Evolutionary conservation across 2,888 invertebrate species (phyloP).

Genomic region (Exocentrus adspersus): DNA sequence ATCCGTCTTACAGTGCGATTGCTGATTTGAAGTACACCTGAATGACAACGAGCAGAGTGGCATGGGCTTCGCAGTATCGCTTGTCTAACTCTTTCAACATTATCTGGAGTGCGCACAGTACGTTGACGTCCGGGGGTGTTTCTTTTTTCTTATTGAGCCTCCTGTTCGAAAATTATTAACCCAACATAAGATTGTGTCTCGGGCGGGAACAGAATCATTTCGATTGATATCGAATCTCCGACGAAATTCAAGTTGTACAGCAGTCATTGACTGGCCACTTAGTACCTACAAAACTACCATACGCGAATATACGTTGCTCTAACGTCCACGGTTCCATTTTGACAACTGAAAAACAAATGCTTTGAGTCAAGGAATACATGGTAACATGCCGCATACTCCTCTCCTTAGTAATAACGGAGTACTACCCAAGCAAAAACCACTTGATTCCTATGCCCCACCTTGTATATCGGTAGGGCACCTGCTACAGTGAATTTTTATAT

Average conservation of each 20-base stretch:
- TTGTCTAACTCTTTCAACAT: constrained; percentile 13
- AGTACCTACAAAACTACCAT: constrained; percentile 22
- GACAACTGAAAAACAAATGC: constrained; percentile 31
- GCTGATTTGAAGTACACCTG: constrained; percentile 10
- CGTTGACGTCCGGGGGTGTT: neutral
- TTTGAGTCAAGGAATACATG: constrained; percentile 24
- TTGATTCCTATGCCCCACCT: constrained; percentile 29
- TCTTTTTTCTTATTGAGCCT: neutral
- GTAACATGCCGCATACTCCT: constrained; percentile 7
- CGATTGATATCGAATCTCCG: constrained; percentile 19
- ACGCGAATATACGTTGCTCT: constrained; percentile 25
- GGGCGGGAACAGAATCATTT: constrained; percentile 4
- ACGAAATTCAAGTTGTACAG: constrained; percentile 16
- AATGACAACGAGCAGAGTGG: constrained; percentile 13
- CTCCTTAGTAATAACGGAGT: constrained; percentile 15
- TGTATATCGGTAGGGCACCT: constrained; percentile 9
- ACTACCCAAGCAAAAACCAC: constrained; percentile 29
- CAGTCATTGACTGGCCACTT: constrained; percentile 25
- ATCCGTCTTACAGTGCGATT: constrained; percentile 16
- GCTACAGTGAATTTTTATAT: too few species aligned
- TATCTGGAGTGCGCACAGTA: constrained; percentile 16
- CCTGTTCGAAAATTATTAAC: neutral
- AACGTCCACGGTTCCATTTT: constrained; percentile 29
- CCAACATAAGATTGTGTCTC: neutral
- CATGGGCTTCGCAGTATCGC: constrained; percentile 15